These are phyloP conservation scores for Latheticus oryzae DNA, from an alignment of 2,888 invertebrate genomes.

Conservation along the genomic window DNA sequence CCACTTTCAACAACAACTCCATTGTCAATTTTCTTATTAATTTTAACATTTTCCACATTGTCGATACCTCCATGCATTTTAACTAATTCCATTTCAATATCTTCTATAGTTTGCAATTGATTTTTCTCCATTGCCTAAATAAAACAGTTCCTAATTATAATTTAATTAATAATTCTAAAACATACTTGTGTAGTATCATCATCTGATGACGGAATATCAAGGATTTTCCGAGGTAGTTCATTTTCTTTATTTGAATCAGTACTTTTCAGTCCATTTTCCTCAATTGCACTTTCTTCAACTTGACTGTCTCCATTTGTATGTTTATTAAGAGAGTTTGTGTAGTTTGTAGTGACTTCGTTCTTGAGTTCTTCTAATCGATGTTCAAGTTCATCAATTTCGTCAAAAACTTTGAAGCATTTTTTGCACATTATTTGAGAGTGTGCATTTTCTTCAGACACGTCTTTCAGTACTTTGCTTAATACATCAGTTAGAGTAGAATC, in stretches of 20 bases:
- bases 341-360: conserved; percentile 68
- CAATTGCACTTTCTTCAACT: conserved; percentile 19
- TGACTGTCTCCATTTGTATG: conserved; percentile 50
- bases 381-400: conserved; percentile 73
- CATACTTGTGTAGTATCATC: conserved; percentile 52
- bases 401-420: conserved; percentile 74
- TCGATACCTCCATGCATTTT: conserved; percentile 57
- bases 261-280: conserved; percentile 13
- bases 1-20: conserved; percentile 14
- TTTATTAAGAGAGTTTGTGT: conserved; percentile 58
- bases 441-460: conserved; percentile 67
- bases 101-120: conserved; percentile 57
- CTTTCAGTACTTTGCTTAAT: conserved; percentile 67
- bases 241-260: conserved; percentile 50
- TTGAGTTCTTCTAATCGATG: conserved; percentile 67
- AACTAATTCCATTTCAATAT: conserved; percentile 62
- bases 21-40: conserved; percentile 33
- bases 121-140: conserved; percentile 32
- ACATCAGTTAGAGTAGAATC: conserved; percentile 58
- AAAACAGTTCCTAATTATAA: conserved; percentile 3
- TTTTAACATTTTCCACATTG: conserved; percentile 37
- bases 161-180: neutral
- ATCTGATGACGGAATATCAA: conserved; percentile 63
- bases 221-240: conserved; percentile 59
- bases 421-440: conserved; percentile 74